These are phyloP conservation scores for Delichon dasypus DNA, from an alignment of 2,797 vertebrate genomes.

Conservation along the genomic window DNA sequence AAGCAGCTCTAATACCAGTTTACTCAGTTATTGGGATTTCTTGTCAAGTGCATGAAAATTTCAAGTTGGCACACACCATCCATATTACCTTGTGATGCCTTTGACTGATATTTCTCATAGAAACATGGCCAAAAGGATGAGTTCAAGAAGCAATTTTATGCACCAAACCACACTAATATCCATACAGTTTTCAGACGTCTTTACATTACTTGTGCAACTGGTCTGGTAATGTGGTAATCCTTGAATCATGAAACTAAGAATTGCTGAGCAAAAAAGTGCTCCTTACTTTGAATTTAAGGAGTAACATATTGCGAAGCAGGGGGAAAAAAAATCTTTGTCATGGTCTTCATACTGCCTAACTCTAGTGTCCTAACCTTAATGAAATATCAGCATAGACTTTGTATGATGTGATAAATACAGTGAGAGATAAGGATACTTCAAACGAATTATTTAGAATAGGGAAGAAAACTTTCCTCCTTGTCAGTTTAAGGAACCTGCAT, in stretches of 20 bases:
- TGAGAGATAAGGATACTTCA: not conserved
- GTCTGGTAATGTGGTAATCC: not conserved
- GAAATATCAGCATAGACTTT: not conserved
- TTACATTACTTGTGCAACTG: not conserved
- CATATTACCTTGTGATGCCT: not conserved
- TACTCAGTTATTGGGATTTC: not conserved
- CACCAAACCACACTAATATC: not conserved
- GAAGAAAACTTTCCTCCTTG: not conserved
- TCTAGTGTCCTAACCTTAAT: not conserved
- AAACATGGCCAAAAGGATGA: not conserved
- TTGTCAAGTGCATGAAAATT: not conserved
- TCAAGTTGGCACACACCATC: not conserved
- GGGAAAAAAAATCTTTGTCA: not conserved
- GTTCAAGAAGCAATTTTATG: not conserved
- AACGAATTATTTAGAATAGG: not conserved
- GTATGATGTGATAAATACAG: not conserved
- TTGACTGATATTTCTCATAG: not conserved
- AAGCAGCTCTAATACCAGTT: not conserved
- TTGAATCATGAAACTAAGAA: not conserved
- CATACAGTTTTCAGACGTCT: not conserved
- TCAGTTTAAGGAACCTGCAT: not conserved
- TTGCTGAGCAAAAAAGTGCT: not conserved
- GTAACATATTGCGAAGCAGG: not conserved
- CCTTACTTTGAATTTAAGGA: not conserved
- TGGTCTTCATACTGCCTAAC: not conserved